Base-by-base conservation (phyloP, 2,797 vertebrate species). In the Sciurus carolinensis region DNA sequence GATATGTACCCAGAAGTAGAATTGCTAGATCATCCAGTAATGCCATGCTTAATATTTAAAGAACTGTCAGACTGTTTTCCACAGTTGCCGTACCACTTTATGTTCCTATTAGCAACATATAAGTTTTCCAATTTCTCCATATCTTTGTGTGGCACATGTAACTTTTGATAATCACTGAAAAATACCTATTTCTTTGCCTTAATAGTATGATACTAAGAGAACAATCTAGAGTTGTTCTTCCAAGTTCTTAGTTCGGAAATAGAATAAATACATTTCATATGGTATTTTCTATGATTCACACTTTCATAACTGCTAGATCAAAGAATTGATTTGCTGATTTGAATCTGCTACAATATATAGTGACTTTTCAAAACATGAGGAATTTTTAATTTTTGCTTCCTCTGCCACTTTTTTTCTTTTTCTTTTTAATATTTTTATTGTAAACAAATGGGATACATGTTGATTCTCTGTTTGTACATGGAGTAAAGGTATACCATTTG, bases 181-280 rank as follows among this genome's bases (percentile, higher is more conserved):
- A 72, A 72, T 73, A 82, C 26, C 36, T 5, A 57, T 77, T 75
- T 79, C 22, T 72, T 96, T 87, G 20, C 12, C 89, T 86, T 84
- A 82, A 28, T 73, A 92, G 10, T 85, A 6, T 85, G 36, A 66
- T 54, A 80, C 50, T 89, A 79, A 95, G 36, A 87, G 12, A 94
- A 82, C 14, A 47, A 97, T 87, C 5, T 76, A 20, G n/a, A 54
- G 71, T 66, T 82, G 30, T 26, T 36, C 36, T 24, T 95, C 11
- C 33, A 90, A 90, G 5, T 93, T 5, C 28, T 87, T 50, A 93
- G 22, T 81, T 94, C n/a, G 87, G 39, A 94, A 88, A 73, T 80
- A 66, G n/a, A 30, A 39, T 39, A 39, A 39, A 39, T 39, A 36
- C 42, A 95, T 62, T 95, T 97, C 71, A 87, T 42, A 62, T 18